A percentile compares a stretch with the other conserved stretches of the same genome.
These are phyloP conservation scores for Brachionus manjavacas DNA, from an alignment of 1,140 invertebrate genomes.

Conservation along the genomic window DNA sequence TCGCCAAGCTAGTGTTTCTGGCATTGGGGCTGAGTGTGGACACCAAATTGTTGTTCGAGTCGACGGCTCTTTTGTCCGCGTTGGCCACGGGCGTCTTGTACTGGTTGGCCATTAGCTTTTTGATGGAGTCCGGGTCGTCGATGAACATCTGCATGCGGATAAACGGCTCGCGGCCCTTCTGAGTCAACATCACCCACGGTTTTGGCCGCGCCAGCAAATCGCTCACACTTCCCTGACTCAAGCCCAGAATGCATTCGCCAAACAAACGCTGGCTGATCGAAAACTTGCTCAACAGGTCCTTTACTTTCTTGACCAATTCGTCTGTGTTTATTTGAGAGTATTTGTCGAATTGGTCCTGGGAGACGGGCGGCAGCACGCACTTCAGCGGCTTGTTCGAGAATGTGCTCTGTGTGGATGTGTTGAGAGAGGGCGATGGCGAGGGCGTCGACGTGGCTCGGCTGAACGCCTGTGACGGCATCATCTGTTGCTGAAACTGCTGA, in stretches of 20 bases:
- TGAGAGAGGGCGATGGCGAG: not conserved
- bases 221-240: slow-evolving; percentile 74
- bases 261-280: slow-evolving; percentile 96
- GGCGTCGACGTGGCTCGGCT: not conserved
- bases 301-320: slow-evolving; percentile 83
- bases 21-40: not conserved
- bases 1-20: not conserved
- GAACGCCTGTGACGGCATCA: not conserved
- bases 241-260: slow-evolving; percentile 89
- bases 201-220: slow-evolving; percentile 88
- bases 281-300: slow-evolving; percentile 93
- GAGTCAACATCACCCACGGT: slow-evolving; percentile 93
- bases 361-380: slow-evolving; percentile 68
- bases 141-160: slow-evolving; percentile 97
- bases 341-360: slow-evolving; percentile 92
- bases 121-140: slow-evolving; percentile 64
- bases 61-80: not conserved
- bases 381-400: not conserved
- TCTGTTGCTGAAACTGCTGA: not conserved
- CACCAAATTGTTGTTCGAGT: slow-evolving; percentile 3
- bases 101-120: slow-evolving; percentile 23
- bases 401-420: not conserved
- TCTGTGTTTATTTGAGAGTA: slow-evolving; percentile 97
- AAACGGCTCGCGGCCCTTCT: slow-evolving; percentile 91
- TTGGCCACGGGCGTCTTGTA: not conserved